Evolutionary conservation across 1,140 invertebrate genomes (phyloP).

Genomic region (Apis dorsata): DNA sequence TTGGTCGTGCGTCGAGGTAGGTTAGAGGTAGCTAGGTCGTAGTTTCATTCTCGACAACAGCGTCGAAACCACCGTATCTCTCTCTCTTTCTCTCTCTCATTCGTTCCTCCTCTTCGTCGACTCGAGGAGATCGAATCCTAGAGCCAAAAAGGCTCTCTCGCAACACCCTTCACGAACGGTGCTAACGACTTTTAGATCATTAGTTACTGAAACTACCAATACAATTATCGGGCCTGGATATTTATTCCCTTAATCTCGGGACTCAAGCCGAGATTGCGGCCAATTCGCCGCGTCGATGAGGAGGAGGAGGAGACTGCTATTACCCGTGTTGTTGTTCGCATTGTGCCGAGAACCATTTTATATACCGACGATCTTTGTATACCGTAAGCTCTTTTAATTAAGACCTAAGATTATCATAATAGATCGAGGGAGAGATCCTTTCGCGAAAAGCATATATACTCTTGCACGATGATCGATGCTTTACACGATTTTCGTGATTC

Average conservation of each 20-base stretch:
- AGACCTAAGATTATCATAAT: slow-evolving; percentile 57
- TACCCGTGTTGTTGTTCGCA: slow-evolving; percentile 42
- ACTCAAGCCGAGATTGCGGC: slow-evolving; percentile 65
- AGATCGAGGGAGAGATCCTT: background rate
- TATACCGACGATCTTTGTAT: slow-evolving; percentile 37
- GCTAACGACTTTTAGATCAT: slow-evolving; percentile 80
- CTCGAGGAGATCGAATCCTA: background rate
- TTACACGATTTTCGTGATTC: slow-evolving; percentile 35
- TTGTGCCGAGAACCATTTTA: background rate
- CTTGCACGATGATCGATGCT: slow-evolving; percentile 43
- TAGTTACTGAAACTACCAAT: slow-evolving; percentile 80
- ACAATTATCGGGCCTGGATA: slow-evolving; percentile 78
- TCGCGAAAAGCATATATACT: background rate
- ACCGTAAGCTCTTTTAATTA: slow-evolving; percentile 57
- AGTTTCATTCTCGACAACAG: slow-evolving; percentile 73
- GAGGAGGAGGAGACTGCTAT: slow-evolving; percentile 26
- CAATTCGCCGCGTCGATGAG: slow-evolving; percentile 62
- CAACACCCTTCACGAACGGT: slow-evolving; percentile 71
- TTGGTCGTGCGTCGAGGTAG: slow-evolving; percentile 68
- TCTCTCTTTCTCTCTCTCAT: background rate
- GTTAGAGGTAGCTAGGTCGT: slow-evolving; percentile 59
- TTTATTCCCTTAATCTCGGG: slow-evolving; percentile 78
- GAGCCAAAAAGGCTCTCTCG: slow-evolving; percentile 58
- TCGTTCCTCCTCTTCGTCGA: too few relatives aligned
- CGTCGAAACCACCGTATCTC: slow-evolving; percentile 7